Evolutionary conservation across 2,797 vertebrate species (phyloP).

Genomic region (Tenualosa ilisha): DNA sequence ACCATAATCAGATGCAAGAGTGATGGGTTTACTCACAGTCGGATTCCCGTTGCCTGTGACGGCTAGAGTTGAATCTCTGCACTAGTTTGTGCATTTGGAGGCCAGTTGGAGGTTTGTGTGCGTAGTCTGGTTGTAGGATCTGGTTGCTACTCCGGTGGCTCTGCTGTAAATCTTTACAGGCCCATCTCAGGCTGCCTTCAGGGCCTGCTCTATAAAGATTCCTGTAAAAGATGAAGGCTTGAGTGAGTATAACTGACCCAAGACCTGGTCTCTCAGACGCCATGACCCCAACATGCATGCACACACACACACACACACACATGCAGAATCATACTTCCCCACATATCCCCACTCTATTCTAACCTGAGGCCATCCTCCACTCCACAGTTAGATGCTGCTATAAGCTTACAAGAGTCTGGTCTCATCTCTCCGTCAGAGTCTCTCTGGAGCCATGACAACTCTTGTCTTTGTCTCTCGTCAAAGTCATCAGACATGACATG

Average conservation of each 20-base stretch:
- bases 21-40: neutral
- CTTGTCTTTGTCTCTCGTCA: constrained; percentile 16
- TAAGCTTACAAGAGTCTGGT: neutral
- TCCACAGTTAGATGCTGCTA: neutral
- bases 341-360: constrained; percentile 14
- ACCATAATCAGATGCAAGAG: neutral
- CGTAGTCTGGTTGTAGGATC: neutral
- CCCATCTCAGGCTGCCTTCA: constrained; percentile 55
- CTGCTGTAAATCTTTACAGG: constrained; percentile 47
- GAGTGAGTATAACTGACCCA: neutral
- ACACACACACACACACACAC: constrained; percentile 9
- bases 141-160: constrained; percentile 3
- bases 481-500: constrained; percentile 17
- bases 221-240: constrained; percentile 21
- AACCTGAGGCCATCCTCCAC: neutral
- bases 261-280: neutral
- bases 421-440: neutral
- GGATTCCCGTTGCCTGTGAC: neutral
- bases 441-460: constrained; percentile 14
- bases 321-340: constrained; percentile 30
- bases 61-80: neutral
- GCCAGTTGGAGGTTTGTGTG: neutral
- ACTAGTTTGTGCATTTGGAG: neutral
- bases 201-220: constrained; percentile 47
- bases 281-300: neutral